These are phyloP conservation scores for Luscinia megarhynchos DNA, from an alignment of 2,797 vertebrate species.

Conservation along the genomic window DNA sequence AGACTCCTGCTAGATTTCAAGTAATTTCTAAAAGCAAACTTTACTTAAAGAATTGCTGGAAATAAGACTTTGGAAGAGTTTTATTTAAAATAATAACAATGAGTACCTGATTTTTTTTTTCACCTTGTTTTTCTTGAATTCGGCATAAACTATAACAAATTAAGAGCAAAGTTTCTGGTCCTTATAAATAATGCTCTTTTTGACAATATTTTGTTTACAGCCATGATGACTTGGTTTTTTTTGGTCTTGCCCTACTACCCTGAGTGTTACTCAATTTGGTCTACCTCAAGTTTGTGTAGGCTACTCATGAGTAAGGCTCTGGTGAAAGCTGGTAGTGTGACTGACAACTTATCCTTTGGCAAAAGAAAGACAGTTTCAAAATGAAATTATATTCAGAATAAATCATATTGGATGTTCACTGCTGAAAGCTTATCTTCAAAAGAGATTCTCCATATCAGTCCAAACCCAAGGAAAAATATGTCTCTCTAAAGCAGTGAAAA, in stretches of 20 bases:
- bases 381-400: neutral
- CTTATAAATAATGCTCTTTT: neutral
- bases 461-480: neutral
- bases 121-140: neutral
- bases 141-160: neutral
- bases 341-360: neutral
- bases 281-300: neutral
- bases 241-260: neutral
- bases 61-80: neutral
- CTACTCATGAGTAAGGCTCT: neutral
- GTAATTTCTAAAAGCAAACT: neutral
- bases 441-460: neutral
- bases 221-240: fast-evolving
- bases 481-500: neutral
- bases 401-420: neutral
- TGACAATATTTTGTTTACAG: neutral
- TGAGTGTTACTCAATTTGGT: neutral
- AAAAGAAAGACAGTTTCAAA: neutral
- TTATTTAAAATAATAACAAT: neutral
- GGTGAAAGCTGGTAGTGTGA: neutral
- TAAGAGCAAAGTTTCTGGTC: neutral
- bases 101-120: too few relatives aligned
- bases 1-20: neutral
- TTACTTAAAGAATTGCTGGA: neutral
- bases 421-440: neutral